Evolutionary conservation across 2,113 vertebrate species (phyloP).

Genomic region (Trachemys scripta): DNA sequence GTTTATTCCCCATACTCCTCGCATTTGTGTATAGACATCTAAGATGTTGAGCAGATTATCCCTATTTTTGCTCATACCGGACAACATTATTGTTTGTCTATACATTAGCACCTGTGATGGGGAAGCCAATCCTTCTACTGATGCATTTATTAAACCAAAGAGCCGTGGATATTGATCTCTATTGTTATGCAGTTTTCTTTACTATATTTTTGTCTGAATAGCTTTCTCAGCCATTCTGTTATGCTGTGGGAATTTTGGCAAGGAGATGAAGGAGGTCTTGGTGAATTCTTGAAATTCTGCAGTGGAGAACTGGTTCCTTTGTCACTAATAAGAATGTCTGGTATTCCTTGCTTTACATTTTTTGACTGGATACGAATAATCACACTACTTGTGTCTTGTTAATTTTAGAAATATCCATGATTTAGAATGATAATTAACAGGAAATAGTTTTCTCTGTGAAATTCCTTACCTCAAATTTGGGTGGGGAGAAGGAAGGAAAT

Average conservation of each 20-base stretch:
- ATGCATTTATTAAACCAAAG: background rate
- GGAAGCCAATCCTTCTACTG: background rate
- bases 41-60: no score
- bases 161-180: background rate
- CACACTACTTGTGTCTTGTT: background rate
- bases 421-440: background rate
- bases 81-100: background rate
- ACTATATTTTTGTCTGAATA: background rate
- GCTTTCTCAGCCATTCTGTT: background rate
- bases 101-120: background rate
- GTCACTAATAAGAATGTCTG: background rate
- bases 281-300: background rate
- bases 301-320: background rate
- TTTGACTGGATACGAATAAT: background rate
- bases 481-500: background rate
- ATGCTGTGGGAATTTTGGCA: background rate
- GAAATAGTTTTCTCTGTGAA: background rate
- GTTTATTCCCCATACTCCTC: no score
- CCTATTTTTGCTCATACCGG: no score
- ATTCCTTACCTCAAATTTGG: background rate
- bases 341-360: background rate
- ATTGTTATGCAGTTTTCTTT: rapidly evolving
- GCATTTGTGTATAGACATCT: no score
- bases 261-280: rapidly evolving
- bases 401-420: background rate